A percentile compares a stretch with the other conserved stretches of the same genome.
These are phyloP conservation scores for Yponomeuta evonymella DNA, from an alignment of 2,888 invertebrate genomes.

Conservation along the genomic window DNA sequence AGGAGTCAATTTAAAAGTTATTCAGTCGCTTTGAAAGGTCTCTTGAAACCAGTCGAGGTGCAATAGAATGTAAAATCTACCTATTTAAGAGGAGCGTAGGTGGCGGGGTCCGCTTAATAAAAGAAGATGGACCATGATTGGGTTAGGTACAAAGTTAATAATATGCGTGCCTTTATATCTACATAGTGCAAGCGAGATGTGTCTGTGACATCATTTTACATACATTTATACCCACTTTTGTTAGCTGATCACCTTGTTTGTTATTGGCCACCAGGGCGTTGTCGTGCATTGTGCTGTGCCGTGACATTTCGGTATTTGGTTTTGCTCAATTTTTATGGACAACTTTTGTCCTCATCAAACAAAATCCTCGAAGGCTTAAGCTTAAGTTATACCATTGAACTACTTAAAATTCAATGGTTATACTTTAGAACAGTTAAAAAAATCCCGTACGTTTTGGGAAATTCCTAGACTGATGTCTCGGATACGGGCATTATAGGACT, in stretches of 20 bases:
- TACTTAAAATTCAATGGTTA: too few species aligned
- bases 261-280: neutral
- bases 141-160: constrained; percentile 50
- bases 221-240: constrained; percentile 2
- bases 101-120: constrained; percentile 11
- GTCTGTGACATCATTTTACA: constrained; percentile 8
- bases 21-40: neutral
- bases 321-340: too few species aligned
- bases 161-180: neutral
- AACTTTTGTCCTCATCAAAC: too few species aligned
- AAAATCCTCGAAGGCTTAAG: too few species aligned
- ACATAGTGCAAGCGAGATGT: constrained; percentile 8
- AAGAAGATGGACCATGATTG: constrained; percentile 31
- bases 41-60: neutral
- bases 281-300: neutral
- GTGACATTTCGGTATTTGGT: too few species aligned
- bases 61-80: constrained; percentile 7
- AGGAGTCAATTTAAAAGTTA: constrained; percentile 9
- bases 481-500: too few species aligned
- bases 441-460: too few species aligned
- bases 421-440: too few species aligned
- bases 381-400: too few species aligned
- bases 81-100: neutral
- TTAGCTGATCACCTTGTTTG: constrained; percentile 12
- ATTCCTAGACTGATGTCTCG: too few species aligned